These are phyloP conservation scores for Drosophila jambulina DNA, from an alignment of 1,140 invertebrate genomes.

Conservation along the genomic window DNA sequence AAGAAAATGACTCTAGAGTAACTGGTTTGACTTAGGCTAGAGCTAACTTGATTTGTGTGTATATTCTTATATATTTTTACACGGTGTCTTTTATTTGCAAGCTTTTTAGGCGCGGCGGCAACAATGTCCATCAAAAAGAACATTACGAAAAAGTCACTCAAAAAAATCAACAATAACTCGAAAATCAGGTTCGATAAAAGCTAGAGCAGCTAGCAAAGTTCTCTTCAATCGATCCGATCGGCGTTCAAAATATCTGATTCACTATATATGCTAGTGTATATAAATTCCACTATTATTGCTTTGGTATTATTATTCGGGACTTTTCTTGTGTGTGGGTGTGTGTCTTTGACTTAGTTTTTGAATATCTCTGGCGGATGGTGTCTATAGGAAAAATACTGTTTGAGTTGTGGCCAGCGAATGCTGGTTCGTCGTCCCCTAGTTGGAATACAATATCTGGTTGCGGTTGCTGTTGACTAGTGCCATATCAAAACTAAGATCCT, in stretches of 20 bases:
- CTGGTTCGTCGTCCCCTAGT: conserved; percentile 31
- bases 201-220: conserved; percentile 69
- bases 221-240: conserved; percentile 36
- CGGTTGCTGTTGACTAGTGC: conserved; percentile 32
- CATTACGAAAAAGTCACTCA: conserved; percentile 35
- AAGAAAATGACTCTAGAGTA: conserved; percentile 67
- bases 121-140: conserved; percentile 76
- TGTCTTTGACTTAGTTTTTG: conserved; percentile 10
- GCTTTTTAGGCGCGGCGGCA: conserved; percentile 81
- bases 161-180: conserved; percentile 34
- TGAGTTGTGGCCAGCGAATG: conserved; percentile 23
- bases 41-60: conserved; percentile 35
- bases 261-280: conserved; percentile 35
- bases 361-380: conserved; percentile 30
- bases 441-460: conserved; percentile 42
- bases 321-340: background rate
- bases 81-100: conserved; percentile 58
- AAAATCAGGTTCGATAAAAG: conserved; percentile 58
- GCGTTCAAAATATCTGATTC: conserved; percentile 31
- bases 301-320: conserved; percentile 37
- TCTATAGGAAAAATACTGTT: conserved; percentile 61
- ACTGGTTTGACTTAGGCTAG: conserved; percentile 63
- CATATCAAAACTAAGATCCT: conserved; percentile 84
- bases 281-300: conserved; percentile 69
- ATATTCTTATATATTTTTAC: conserved; percentile 52